phyloP scores from a whole-genome alignment of 2,113 vertebrate genomes.

The Triplophysa siluroides region DNA sequence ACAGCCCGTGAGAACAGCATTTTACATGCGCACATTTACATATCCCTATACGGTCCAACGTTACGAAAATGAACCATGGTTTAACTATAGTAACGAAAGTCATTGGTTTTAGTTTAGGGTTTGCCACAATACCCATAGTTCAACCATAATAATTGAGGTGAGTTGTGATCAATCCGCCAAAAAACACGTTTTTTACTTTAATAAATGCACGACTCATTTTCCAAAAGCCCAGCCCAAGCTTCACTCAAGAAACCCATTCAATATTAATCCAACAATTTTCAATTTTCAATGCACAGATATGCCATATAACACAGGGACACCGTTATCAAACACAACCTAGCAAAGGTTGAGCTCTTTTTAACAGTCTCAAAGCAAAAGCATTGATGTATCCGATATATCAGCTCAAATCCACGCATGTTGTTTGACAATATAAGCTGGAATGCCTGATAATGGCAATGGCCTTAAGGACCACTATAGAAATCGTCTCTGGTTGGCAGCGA shows the following conservation, averaged over 20 bases:
- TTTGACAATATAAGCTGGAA: background rate
- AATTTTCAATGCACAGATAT: background rate
- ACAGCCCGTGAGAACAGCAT: background rate
- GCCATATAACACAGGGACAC: too few relatives aligned
- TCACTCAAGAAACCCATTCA: background rate
- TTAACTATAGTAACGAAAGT: too few relatives aligned
- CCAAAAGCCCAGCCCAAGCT: background rate
- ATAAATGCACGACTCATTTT: too few relatives aligned
- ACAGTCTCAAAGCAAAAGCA: background rate
- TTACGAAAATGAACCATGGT: too few relatives aligned
- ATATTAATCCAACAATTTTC: background rate
- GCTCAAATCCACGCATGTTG: slow-evolving; percentile 14
- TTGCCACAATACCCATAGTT: too few relatives aligned
- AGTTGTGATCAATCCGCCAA: too few relatives aligned
- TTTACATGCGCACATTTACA: background rate
- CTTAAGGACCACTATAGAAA: background rate
- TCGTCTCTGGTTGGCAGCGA: slow-evolving; percentile 30
- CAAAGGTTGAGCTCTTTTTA: too few relatives aligned
- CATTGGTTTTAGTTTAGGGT: too few relatives aligned
- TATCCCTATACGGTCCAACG: too few relatives aligned
- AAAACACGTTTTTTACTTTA: too few relatives aligned
- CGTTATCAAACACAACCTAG: too few relatives aligned
- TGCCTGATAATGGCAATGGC: slow-evolving; percentile 18
- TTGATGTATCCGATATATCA: slow-evolving; percentile 31
- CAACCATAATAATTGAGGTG: too few relatives aligned